Evolutionary conservation across 1,140 invertebrate species (phyloP).

Genomic region (Zaprionus kolodkinae): DNA sequence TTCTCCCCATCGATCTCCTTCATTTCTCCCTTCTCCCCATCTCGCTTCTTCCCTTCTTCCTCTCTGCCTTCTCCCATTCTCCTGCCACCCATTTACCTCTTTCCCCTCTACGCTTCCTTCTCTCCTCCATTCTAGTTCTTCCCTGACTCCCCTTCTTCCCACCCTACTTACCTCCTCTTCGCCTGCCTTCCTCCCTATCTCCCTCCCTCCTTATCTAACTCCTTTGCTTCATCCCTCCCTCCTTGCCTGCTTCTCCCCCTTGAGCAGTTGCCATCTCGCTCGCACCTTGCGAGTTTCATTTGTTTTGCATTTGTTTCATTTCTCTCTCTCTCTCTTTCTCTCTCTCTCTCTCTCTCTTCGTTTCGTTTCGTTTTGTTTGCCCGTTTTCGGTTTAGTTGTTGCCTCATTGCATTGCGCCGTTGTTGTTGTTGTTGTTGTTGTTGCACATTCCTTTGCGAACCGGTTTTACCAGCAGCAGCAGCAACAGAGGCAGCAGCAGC

Average conservation of each 20-base stretch:
- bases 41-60: too few relatives aligned
- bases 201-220: neutral
- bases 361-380: conserved; percentile 26
- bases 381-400: conserved; percentile 52
- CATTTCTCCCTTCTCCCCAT: neutral
- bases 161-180: too few relatives aligned
- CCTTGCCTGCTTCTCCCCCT: neutral
- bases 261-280: neutral
- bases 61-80: too few relatives aligned
- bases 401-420: conserved; percentile 44
- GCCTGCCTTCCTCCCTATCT: neutral
- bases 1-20: neutral
- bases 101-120: too few relatives aligned
- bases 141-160: neutral
- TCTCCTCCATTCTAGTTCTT: too few relatives aligned
- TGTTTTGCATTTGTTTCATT: too few relatives aligned
- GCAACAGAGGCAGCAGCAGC: conserved; percentile 28
- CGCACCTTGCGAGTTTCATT: neutral
- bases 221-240: too few relatives aligned
- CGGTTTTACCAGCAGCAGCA: conserved; percentile 55
- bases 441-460: conserved; percentile 66
- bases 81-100: too few relatives aligned
- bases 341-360: neutral
- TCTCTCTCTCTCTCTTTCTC: neutral
- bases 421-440: conserved; percentile 44